phyloP scores from a whole-genome alignment of 2,113 vertebrate species.

The Dipodomys merriami region DNA sequence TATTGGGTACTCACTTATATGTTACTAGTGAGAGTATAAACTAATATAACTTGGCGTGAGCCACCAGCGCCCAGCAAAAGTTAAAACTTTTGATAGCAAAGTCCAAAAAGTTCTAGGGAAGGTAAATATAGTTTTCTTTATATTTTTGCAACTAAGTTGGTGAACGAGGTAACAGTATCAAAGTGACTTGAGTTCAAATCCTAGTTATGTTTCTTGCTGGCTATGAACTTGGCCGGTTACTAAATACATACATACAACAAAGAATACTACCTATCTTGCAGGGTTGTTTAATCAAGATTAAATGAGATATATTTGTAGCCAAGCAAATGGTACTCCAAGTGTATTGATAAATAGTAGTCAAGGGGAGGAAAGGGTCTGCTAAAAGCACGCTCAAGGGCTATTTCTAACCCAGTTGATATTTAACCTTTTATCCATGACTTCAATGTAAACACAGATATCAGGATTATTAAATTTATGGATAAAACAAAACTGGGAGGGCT shows the following conservation, averaged over 20 bases:
- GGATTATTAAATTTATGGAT: not conserved
- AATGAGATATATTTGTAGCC: not conserved
- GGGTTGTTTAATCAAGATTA: not conserved
- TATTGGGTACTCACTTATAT: not conserved
- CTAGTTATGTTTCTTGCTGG: not conserved
- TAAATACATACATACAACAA: not conserved
- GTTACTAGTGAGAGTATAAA: not conserved
- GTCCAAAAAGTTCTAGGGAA: slow-evolving; percentile 27
- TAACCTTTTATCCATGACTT: slow-evolving; percentile 21
- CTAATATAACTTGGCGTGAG: not conserved
- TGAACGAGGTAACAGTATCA: not conserved
- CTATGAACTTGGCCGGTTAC: not conserved
- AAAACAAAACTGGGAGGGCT: slow-evolving; percentile 13
- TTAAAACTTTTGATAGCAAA: slow-evolving; percentile 28
- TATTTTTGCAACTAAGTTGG: not conserved
- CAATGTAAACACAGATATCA: not conserved
- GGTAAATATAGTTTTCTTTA: slow-evolving; percentile 1
- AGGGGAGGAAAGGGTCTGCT: not conserved
- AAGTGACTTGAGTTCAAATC: not conserved
- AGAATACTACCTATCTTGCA: not conserved
- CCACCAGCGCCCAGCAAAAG: not conserved
- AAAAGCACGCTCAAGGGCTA: not conserved
- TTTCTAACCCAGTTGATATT: not conserved
- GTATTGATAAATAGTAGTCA: not conserved
- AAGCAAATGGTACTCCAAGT: not conserved